Conservation (phyloP, 2,888 invertebrate genomes). For the Operophtera brumata region DNA sequence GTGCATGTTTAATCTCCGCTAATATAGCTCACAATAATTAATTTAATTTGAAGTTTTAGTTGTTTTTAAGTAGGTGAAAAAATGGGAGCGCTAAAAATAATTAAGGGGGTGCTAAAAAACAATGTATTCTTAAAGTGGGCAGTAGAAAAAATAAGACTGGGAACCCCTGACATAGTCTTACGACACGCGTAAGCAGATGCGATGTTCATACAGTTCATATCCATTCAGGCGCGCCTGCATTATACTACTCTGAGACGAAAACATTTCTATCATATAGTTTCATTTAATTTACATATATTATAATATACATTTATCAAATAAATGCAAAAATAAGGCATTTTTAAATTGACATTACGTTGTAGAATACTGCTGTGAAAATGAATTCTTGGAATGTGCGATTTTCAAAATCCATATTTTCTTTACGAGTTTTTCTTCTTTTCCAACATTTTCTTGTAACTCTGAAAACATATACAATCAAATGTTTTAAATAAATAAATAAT, state of each 20-base stretch:
- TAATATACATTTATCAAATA: constrained; percentile 12
- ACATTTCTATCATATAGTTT: background rate
- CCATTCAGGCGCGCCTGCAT: background rate
- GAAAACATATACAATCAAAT: constrained; percentile 38
- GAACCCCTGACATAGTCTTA: background rate
- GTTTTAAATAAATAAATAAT: too few relatives aligned
- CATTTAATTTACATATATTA: background rate
- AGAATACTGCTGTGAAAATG: constrained; percentile 10
- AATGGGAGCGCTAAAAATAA: too few relatives aligned
- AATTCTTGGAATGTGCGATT: constrained; percentile 24
- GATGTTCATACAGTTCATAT: background rate
- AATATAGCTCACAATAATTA: too few relatives aligned
- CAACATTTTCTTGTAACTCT: constrained; percentile 63
- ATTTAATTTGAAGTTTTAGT: too few relatives aligned
- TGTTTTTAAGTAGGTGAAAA: too few relatives aligned
- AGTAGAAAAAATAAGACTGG: too few relatives aligned
- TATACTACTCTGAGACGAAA: background rate
- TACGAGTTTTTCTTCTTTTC: constrained; percentile 50
- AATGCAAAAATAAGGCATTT: constrained; percentile 17
- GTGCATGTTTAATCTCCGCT: too few relatives aligned
- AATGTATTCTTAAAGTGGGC: too few relatives aligned
- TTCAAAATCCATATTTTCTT: constrained; percentile 22
- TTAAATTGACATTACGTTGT: constrained; percentile 11
- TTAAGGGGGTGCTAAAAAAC: too few relatives aligned
- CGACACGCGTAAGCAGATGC: background rate